Evolutionary conservation across 2,888 invertebrate species (phyloP).

Genomic region (Eristalis arbustorum): DNA sequence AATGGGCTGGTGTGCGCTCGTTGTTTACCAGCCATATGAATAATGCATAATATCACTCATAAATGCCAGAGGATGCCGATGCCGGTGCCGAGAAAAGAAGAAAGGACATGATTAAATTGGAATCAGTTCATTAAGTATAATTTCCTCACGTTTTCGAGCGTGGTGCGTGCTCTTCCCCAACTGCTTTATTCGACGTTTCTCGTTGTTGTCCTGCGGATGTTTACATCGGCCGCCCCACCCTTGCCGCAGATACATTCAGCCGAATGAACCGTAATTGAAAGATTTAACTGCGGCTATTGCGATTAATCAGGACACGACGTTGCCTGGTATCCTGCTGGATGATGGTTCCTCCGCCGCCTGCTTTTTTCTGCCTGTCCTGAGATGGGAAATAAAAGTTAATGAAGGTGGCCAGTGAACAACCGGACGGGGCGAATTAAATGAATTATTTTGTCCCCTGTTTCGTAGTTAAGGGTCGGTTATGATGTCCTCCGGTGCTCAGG

Average conservation of each 20-base stretch:
- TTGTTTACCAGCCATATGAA: slow-evolving; percentile 41
- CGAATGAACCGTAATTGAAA: slow-evolving; percentile 41
- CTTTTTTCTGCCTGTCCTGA: not conserved
- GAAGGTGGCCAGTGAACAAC: not conserved
- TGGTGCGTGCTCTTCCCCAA: not conserved
- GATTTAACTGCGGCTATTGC: slow-evolving; percentile 33
- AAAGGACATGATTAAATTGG: slow-evolving; percentile 51
- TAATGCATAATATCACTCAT: slow-evolving; percentile 48
- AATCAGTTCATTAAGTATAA: slow-evolving; percentile 62
- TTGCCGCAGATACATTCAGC: slow-evolving; percentile 18
- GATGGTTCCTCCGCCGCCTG: not conserved
- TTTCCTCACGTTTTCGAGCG: slow-evolving; percentile 14
- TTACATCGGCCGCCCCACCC: slow-evolving; percentile 19
- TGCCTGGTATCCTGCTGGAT: not conserved
- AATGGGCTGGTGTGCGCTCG: slow-evolving; percentile 3
- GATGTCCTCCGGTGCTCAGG: not conserved
- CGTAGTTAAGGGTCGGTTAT: not conserved
- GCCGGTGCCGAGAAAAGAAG: not conserved
- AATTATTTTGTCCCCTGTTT: not conserved
- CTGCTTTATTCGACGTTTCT: too few species aligned
- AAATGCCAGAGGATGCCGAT: not conserved
- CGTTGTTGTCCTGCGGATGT: slow-evolving; percentile 4
- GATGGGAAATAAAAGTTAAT: slow-evolving; percentile 12
- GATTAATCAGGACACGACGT: slow-evolving; percentile 59
- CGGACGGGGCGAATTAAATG: not conserved